Percentiles rank a stretch among this genome's conserved stretches.
These are phyloP conservation scores for Poeciliopsis retropinna DNA, from an alignment of 2,113 vertebrate genomes.

Conservation along the genomic window DNA sequence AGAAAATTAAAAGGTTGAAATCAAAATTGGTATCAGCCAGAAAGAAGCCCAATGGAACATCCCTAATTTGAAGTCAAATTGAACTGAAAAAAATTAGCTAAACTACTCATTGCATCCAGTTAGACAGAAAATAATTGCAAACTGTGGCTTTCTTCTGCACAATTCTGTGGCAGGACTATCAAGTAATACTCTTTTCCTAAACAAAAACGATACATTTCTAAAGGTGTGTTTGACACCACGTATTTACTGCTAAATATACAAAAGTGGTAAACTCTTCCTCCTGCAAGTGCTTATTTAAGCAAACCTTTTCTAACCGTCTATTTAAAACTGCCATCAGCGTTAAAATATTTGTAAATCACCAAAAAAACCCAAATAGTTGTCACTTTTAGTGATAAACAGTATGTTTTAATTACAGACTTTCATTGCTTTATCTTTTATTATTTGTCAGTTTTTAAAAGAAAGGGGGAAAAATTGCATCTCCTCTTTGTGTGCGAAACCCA, in stretches of 20 bases:
- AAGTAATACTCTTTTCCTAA: not conserved
- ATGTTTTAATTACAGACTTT: not conserved
- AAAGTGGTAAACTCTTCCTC: not conserved
- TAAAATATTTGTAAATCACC: not conserved
- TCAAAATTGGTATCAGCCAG: too few relatives aligned
- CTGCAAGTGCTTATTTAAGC: not conserved
- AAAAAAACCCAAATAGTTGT: not conserved
- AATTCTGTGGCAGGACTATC: not conserved
- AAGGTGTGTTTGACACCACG: not conserved
- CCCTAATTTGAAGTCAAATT: not conserved
- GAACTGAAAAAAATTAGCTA: not conserved
- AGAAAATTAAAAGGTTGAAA: too few relatives aligned
- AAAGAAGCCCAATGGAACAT: not conserved
- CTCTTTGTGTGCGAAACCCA: constrained; percentile 10
- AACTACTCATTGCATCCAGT: not conserved
- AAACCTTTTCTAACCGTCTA: not conserved
- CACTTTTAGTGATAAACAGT: too few relatives aligned
- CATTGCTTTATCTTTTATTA: not conserved
- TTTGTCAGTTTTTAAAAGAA: not conserved
- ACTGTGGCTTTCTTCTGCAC: not conserved
- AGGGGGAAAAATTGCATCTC: not conserved
- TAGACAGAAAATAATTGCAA: not conserved
- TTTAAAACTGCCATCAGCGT: not conserved
- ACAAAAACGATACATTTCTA: not conserved
- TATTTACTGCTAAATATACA: not conserved